Evolutionary conservation across 1,140 invertebrate genomes (phyloP), one percentile per base, ranked within the genome.

Genomic region (Myzus persicae): DNA sequence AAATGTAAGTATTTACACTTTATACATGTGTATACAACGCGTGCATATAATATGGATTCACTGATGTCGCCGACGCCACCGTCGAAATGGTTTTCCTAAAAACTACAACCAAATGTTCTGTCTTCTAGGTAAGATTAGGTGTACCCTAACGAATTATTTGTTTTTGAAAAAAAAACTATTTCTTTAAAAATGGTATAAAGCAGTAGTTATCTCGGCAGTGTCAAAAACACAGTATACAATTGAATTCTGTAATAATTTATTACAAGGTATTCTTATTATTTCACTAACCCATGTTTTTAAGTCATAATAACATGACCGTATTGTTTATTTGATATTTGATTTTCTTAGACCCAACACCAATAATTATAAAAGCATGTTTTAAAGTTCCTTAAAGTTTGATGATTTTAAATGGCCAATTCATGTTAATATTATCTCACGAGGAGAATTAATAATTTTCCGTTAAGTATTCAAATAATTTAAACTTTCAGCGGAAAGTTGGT

Each of bases 21-120:
- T 76, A 76, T n/a, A 67, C n/a, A 67, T 67, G 59, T 76, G 59
- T 76, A 76, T n/a, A n/a, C 59, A n/a, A 76, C 59, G 59, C 14
- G 59, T 5, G 59, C 59, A 76, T 76, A 76, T 76, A n/a, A 76
- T 76, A 42, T 85, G 38, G 82, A 40, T 82, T 42, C 82, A 85
- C 38, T 24, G 59, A 67, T 67, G 31, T 67, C 31, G 59, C 59
- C 31, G 59, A 76, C 59, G 9, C 40, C 24, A 26, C 38, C 40
- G 82, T 11, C 82, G 38, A 44, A 85, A 85, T 40, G 6, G 82
- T 42, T 85, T 85, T 82, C 40, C 24, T 14, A 11, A 85, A 42
- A 85, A 42, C 38, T 85, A 8, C 40, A 40, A 85, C 40, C 9
- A 42, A 76, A 76, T 6, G 18, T 76, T 18, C 31, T 76, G 11